Evolutionary conservation across 2,797 vertebrate species (phyloP), one percentile per base, ranked within the genome.

Genomic region (Pyrocephalus nanus): DNA sequence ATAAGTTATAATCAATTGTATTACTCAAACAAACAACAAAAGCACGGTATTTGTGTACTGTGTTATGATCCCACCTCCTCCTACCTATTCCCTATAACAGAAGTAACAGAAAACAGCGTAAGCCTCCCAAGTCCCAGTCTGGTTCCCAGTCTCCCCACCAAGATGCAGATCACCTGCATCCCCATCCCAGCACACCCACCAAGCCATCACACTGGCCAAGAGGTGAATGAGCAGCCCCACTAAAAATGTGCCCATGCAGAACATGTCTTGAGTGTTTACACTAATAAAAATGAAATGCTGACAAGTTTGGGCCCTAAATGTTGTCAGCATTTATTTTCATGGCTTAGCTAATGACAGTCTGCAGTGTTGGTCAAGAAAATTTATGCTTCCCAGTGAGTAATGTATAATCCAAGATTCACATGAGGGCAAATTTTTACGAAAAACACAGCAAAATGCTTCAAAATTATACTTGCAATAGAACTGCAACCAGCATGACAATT

Each of bases 1-100:
- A 89, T 64, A 9, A 19, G 9, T 77, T 84, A 16, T 34, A 45
- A 67, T 61, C 14, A 29, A 60, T 80, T 76, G 11, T 58, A 58
- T 76, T 87, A 32, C 77, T 81, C 55, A 79, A 69, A 58, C 11
- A 61, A 58, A 36, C n/a, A 64, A 58, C 9, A 51, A 51, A 90
- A 86, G 22, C 17, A 17, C 3, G 1, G 27, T 54, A 25, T 23
- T 11, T 60, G 12, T 47, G 47, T 36, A 11, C 38, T 1, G 0
- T 65, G 7, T 36, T 69, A 61, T 12, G 22, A 78, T 62, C 19
- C 60, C 47, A 43, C 57, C 20, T 72, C 30, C 4, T 79, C 25
- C 36, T 53, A 26, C 27, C 7, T 75, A 21, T 32, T 34, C 17
- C 58, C 29, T 55, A 2, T 27, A 21, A 55, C 32, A 54, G 58